Conservation (phyloP, 1,140 invertebrate genomes). For the Halesus radiatus region DNA sequence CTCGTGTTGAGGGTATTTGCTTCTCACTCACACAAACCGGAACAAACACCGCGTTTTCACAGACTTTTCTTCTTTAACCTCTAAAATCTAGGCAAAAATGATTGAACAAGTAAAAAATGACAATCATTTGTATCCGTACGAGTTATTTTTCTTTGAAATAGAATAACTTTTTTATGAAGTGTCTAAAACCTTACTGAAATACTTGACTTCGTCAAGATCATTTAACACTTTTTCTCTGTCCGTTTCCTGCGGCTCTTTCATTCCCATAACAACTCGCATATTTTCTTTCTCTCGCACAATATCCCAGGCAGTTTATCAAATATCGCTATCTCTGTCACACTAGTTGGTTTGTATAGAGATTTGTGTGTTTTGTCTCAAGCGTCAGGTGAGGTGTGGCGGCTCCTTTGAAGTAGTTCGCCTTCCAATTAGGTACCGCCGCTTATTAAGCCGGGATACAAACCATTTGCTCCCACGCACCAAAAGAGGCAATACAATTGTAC, state of each 20-base stretch:
- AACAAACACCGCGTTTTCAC: conserved; percentile 6
- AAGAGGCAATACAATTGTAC: neutral
- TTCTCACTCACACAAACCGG: conserved; percentile 18
- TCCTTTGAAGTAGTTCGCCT: conserved; percentile 36
- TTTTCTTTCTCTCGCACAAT: neutral
- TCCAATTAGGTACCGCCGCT: conserved; percentile 41
- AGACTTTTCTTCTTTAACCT: too few species aligned
- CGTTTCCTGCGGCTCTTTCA: conserved; percentile 8
- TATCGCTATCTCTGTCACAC: neutral
- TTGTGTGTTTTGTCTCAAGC: conserved; percentile 28
- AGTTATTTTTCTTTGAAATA: neutral
- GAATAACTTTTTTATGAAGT: neutral
- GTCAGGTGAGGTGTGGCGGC: conserved; percentile 39
- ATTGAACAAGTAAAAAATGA: too few species aligned
- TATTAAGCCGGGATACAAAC: conserved; percentile 24
- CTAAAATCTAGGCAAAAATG: too few species aligned
- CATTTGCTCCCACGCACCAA: neutral
- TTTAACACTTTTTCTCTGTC: conserved; percentile 30
- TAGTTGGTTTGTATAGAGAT: neutral
- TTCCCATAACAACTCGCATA: neutral
- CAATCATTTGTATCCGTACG: too few species aligned
- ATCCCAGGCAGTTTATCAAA: too few species aligned
- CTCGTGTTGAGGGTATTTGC: neutral
- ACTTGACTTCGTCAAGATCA: neutral
- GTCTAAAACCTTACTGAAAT: neutral